Percentiles rank a stretch among this genome's conserved stretches.
phyloP scores from a whole-genome alignment of 2,797 vertebrate species.

The Cacajao melanocephalus region DNA sequence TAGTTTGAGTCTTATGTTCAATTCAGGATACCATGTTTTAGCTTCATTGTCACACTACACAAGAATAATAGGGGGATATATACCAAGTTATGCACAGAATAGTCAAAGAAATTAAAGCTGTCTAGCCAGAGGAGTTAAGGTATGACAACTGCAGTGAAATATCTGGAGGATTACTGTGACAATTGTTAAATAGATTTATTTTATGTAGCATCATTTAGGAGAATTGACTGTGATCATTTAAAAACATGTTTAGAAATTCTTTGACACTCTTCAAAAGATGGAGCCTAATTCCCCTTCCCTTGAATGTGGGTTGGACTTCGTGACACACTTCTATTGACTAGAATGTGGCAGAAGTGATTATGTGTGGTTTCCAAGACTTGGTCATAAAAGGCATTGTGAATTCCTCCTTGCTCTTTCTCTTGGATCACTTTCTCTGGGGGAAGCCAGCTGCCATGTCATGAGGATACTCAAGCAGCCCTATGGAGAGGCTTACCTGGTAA shows the following conservation, averaged over 20 bases:
- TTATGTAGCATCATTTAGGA: background rate
- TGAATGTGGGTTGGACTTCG: background rate
- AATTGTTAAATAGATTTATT: background rate
- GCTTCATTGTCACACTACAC: background rate
- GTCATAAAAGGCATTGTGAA: background rate
- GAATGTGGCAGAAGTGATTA: background rate
- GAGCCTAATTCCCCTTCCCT: background rate
- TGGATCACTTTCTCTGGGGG: background rate
- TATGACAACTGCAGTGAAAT: background rate
- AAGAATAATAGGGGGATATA: background rate
- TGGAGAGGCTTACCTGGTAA: background rate
- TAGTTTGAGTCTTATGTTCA: background rate
- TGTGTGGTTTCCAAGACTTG: background rate
- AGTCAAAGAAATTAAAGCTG: background rate
- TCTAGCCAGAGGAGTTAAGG: background rate
- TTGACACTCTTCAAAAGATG: background rate
- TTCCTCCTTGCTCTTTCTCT: background rate
- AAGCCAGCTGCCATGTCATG: background rate
- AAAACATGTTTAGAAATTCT: constrained; percentile 29
- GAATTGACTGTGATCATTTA: background rate
- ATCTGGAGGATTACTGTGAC: background rate
- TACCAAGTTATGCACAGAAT: background rate
- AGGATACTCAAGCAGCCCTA: background rate
- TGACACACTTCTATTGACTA: background rate
- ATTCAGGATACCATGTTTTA: background rate